Base-by-base conservation (phyloP, 1,140 invertebrate species). In the Lutraria rhynchaena region DNA sequence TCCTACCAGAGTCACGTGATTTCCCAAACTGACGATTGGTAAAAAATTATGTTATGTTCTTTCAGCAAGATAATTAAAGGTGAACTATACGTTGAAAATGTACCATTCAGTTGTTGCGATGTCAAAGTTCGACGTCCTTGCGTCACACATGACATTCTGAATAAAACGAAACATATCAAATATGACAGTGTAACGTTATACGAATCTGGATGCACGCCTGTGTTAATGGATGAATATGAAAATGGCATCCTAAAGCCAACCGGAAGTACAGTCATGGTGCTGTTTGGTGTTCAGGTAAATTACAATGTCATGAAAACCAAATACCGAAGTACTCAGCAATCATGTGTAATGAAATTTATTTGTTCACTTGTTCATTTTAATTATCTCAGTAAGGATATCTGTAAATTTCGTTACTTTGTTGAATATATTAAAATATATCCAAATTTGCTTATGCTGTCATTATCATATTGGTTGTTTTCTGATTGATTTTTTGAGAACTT, bases 21-120 rank as follows among this genome's bases (percentile, higher is more conserved):
- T n/a, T n/a, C n/a, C n/a, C n/a, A n/a, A n/a, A n/a, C n/a, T n/a
- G n/a, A n/a, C n/a, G n/a, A n/a, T n/a, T n/a, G n/a, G n/a, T n/a
- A n/a, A n/a, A n/a, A n/a, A n/a, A n/a, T n/a, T 41, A 41, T 41
- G 37, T 41, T 41, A 15, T 41, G 5, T 37, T 29, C 58, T 63
- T 44, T 19, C 22, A 86, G 84, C n/a, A 73, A 83, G 29, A 49
- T 86, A 27, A 65, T 46, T 17, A 63, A 82, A 19, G 80, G 82
- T 11, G 65, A 78, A 27, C 74, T 86, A 53, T 74, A 37, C 15
- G 17, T 63, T 9, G 53, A 71, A 29, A 58, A 70, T 27, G 77
- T 81, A n/a, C 77, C 77, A 24, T 81, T 81, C 57, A 81, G 77
- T 29, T 81, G 77, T 33, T 81, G 77, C 24, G 41, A 63, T 41